Evolutionary conservation across 2,888 invertebrate species (phyloP).

Genomic region (Cetonia aurata): DNA sequence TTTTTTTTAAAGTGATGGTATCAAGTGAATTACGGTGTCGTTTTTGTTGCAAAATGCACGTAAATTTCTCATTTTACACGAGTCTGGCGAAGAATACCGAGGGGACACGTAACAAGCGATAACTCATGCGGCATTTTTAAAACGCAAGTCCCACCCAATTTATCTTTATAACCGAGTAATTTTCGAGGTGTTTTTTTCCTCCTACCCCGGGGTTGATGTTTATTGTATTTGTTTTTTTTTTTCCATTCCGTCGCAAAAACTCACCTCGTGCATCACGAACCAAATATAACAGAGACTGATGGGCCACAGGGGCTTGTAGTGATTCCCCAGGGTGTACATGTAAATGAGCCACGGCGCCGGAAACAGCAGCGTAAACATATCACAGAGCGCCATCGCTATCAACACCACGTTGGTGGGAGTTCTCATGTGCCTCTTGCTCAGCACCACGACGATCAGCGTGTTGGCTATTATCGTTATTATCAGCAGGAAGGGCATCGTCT

Average conservation of each 20-base stretch:
- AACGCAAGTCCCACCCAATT: too few species aligned
- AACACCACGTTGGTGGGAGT: slow-evolving; percentile 93
- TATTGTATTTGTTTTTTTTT: too few species aligned
- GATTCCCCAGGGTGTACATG: slow-evolving; percentile 91
- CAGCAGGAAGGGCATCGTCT: slow-evolving; percentile 86
- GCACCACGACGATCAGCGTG: slow-evolving; percentile 89
- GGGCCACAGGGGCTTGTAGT: slow-evolving; percentile 83
- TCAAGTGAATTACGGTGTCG: too few species aligned
- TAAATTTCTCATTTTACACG: too few species aligned
- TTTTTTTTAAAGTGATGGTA: too few species aligned
- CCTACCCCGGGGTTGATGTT: too few species aligned
- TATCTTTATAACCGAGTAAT: too few species aligned
- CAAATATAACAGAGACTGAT: slow-evolving; percentile 83
- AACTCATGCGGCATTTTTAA: too few species aligned
- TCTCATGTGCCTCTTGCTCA: slow-evolving; percentile 91
- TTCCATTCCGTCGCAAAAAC: slow-evolving; percentile 52
- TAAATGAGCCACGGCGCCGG: slow-evolving; percentile 93
- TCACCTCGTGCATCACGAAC: slow-evolving; percentile 84
- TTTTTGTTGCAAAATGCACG: too few species aligned
- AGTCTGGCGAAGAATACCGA: too few species aligned
- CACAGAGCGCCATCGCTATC: slow-evolving; percentile 96
- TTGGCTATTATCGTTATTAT: slow-evolving; percentile 92
- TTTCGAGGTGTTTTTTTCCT: too few species aligned
- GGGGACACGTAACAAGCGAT: too few species aligned
- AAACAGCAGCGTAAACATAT: slow-evolving; percentile 92